A percentile compares a stretch with the other conserved stretches of the same genome.
phyloP scores from a whole-genome alignment of 2,888 invertebrate genomes.

The Andrena camellia region DNA sequence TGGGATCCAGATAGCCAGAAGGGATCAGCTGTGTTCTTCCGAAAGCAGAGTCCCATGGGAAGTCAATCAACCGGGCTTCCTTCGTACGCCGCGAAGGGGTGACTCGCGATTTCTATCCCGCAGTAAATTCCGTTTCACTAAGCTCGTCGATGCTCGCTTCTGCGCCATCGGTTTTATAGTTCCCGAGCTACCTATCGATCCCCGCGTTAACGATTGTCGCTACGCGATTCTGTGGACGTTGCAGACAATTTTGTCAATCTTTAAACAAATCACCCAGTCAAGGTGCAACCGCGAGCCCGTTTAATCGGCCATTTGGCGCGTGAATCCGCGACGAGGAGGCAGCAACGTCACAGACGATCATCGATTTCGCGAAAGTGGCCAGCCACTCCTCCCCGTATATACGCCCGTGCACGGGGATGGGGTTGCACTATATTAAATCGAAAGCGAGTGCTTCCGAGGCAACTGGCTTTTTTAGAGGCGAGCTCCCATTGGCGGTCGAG shows the following conservation, averaged over 20 bases:
- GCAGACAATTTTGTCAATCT: background rate
- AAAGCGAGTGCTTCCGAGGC: slow-evolving; percentile 63
- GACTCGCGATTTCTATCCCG: slow-evolving; percentile 63
- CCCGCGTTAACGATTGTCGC: background rate
- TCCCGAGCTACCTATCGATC: background rate
- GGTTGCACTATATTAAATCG: slow-evolving; percentile 69
- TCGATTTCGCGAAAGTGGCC: slow-evolving; percentile 54
- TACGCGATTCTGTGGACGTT: background rate
- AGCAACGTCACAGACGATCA: slow-evolving; percentile 44
- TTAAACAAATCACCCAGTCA: background rate
- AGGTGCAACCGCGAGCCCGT: background rate
- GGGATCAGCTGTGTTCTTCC: slow-evolving; percentile 84
- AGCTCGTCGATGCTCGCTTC: slow-evolving; percentile 53
- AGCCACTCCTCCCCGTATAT: slow-evolving; percentile 29
- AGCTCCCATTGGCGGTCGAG: slow-evolving; percentile 74
- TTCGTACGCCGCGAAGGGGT: slow-evolving; percentile 77
- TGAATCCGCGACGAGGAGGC: slow-evolving; percentile 23
- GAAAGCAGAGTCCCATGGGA: slow-evolving; percentile 83
- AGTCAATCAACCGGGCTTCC: slow-evolving; percentile 85
- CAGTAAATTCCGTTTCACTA: slow-evolving; percentile 49
- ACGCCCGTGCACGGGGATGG: background rate
- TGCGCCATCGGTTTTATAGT: background rate
- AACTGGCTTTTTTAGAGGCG: slow-evolving; percentile 66
- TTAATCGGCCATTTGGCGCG: slow-evolving; percentile 38
- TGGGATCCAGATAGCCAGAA: slow-evolving; percentile 80